Evolutionary conservation across 2,797 vertebrate genomes (phyloP).

Genomic region (Coregonus sp.): DNA sequence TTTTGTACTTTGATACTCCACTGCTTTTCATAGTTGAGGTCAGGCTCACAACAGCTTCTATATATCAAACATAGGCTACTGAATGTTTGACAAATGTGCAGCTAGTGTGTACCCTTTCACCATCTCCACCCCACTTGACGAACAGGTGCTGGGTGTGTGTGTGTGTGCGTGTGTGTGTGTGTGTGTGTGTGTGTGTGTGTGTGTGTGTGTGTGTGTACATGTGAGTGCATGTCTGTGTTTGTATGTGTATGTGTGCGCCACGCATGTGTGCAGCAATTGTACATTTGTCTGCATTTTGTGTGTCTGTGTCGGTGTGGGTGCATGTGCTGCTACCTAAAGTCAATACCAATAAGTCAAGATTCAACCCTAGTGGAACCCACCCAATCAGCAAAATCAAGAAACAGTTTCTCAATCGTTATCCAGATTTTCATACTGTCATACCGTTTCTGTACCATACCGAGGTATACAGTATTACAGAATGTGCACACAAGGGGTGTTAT

Average conservation of each 20-base stretch:
- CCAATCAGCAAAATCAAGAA: conserved; percentile 59
- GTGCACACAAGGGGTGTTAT: no score
- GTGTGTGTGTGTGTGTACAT: conserved; percentile 15
- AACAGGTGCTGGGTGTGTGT: conserved; percentile 34
- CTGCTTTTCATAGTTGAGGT: neutral
- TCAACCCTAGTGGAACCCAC: conserved; percentile 56
- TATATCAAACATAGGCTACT: neutral
- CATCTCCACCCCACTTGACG: conserved; percentile 27
- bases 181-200: no score
- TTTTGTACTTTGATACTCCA: neutral
- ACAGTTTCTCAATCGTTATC: conserved; percentile 54
- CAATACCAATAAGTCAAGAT: conserved; percentile 48
- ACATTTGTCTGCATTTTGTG: conserved; percentile 1
- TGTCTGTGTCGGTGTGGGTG: conserved; percentile 37
- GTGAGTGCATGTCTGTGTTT: conserved; percentile 9
- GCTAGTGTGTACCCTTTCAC: conserved; percentile 34
- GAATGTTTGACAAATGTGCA: conserved; percentile 23
- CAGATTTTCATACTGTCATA: no score
- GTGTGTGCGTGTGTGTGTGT: no score
- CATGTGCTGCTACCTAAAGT: conserved; percentile 32
- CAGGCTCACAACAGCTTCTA: no score
- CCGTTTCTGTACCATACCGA: no score
- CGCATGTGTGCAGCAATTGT: neutral
- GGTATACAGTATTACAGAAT: no score
- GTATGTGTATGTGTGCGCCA: neutral